Base-by-base conservation (phyloP, 2,888 invertebrate species). In the Tethea ocularis region DNA sequence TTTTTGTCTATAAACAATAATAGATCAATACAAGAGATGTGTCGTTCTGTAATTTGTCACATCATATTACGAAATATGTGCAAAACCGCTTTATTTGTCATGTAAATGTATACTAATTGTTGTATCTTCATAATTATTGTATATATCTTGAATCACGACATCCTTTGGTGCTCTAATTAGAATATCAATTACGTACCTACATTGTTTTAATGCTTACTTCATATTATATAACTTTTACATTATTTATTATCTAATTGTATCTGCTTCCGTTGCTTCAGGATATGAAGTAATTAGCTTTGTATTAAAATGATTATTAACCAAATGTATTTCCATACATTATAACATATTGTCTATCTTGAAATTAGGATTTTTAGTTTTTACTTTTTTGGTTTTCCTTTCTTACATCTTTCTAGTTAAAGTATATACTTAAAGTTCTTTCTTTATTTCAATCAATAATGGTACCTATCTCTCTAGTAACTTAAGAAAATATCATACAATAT, bases 401-500 rank as follows among this genome's bases (percentile, higher is more conserved):
- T n/a, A n/a, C n/a, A n/a, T n/a, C n/a, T n/a, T n/a, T n/a, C n/a
- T n/a, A 24, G 24, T 24, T 4, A 24, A 24, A 24, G 24, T 4
- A 6, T 24, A 24, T 29, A 29, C 8, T 29, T 10, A 10, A 29
- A 29, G 29, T 8, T 29, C 29, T 10, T 29, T 10, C 8, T 10
- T 29, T 29, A 29, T 29, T 29, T 2, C 2, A 29, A 7, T 29
- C 8, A n/a, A 29, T 29, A 7, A 36, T 36, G 36, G 13, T 36
- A 36, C 13, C 36, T 36, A 15, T 2, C 2, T 15, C 36, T 36
- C 13, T 58, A 41, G 15, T 11, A 51, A 10, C 29, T 29, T 10
- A 10, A 29, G 29, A 29, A 8, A n/a, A 29, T 10, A 29, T 58
- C 26, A 3, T 24, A 56, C 7, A 26, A 26, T 61, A 69, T 60